A percentile compares a stretch with the other conserved stretches of the same genome.
phyloP scores from a whole-genome alignment of 30 jellyfish, hydroid and myxozoan genomes.

The Hydractinia echinata region DNA sequence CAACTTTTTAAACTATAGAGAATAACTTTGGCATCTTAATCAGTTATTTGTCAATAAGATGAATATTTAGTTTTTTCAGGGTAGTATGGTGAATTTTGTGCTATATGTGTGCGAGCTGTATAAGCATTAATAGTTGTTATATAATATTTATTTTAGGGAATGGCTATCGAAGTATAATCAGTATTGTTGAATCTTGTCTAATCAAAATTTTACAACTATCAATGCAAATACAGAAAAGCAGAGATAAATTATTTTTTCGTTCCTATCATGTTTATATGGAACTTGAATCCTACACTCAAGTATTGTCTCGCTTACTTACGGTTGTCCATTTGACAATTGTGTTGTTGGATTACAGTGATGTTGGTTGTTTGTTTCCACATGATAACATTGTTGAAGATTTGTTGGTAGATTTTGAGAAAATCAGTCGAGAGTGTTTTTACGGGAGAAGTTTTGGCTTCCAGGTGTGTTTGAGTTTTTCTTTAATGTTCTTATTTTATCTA shows the following conservation, averaged over 20 bases:
- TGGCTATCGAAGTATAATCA: constrained; percentile 83
- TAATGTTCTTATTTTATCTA: no score
- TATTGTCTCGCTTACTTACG: constrained; percentile 61
- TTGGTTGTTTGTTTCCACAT: constrained; percentile 65
- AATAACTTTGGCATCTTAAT: no score
- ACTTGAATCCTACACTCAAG: constrained; percentile 76
- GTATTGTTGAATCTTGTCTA: constrained; percentile 60
- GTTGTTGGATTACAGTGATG: constrained; percentile 49
- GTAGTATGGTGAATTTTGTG: not conserved
- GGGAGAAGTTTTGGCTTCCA: constrained; percentile 95
- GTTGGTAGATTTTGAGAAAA: constrained; percentile 76
- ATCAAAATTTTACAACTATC: constrained; percentile 52
- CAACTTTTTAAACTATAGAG: no score
- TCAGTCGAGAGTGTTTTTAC: constrained; percentile 85
- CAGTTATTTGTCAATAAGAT: not conserved
- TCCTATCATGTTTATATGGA: constrained; percentile 80
- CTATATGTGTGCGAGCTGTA: constrained; percentile 27
- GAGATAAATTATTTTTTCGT: constrained; percentile 80
- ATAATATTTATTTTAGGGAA: constrained; percentile 42
- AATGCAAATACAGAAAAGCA: constrained; percentile 40
- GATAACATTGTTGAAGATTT: constrained; percentile 52
- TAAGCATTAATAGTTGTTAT: constrained; percentile 4
- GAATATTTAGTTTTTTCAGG: not conserved
- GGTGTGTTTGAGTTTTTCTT: constrained; percentile 36
- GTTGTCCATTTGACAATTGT: constrained; percentile 66